These are phyloP conservation scores for Drosophila navojoa DNA, from an alignment of 1,140 invertebrate species.

Conservation along the genomic window DNA sequence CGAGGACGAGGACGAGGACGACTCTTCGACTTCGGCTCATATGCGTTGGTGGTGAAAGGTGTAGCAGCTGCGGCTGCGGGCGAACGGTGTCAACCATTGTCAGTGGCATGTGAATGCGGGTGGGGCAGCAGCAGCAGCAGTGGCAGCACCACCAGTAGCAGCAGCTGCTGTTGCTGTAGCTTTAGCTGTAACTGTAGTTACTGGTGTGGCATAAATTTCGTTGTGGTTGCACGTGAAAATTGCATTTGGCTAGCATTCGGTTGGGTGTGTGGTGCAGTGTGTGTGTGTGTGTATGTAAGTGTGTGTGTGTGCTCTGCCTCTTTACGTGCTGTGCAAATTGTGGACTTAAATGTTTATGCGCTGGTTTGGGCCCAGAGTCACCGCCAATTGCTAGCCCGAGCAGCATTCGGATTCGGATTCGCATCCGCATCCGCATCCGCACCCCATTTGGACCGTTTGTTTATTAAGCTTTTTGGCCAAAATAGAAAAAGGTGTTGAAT, in stretches of 20 bases:
- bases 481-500: constrained; percentile 75
- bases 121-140: background rate
- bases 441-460: constrained; percentile 71
- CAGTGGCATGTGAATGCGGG: constrained; percentile 43
- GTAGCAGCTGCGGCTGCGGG: constrained; percentile 58
- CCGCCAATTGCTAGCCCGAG: constrained; percentile 36
- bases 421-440: constrained; percentile 34
- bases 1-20: constrained; percentile 7
- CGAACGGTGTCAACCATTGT: constrained; percentile 65
- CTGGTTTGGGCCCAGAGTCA: constrained; percentile 45
- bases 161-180: constrained; percentile 37
- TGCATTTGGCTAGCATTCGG: constrained; percentile 74
- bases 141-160: constrained; percentile 22
- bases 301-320: constrained; percentile 33
- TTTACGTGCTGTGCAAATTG: constrained; percentile 75
- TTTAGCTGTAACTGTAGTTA: constrained; percentile 64
- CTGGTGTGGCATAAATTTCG: constrained; percentile 80
- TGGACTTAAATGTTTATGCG: constrained; percentile 81
- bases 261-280: constrained; percentile 22
- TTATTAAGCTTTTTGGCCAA: constrained; percentile 78
- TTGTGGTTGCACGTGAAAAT: constrained; percentile 82
- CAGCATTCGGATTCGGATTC: constrained; percentile 8
- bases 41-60: constrained; percentile 45
- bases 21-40: constrained; percentile 39
- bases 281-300: constrained; percentile 25